Evolutionary conservation across 1,140 invertebrate species (phyloP), one percentile per base, ranked within the genome.

Genomic region (Calliphora vicina): DNA sequence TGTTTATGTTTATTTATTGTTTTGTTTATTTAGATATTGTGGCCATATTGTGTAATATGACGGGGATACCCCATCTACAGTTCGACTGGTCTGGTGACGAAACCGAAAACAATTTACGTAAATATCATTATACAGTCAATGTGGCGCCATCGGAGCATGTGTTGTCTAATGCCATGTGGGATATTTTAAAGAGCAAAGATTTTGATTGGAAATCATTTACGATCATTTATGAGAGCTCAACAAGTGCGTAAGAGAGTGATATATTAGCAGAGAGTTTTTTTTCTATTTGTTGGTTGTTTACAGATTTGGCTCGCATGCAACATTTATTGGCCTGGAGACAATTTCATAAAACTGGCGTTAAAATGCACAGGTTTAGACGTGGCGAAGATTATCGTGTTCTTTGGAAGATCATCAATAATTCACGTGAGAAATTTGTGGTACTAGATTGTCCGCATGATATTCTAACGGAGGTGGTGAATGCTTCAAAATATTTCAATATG

Each of bases 171-270:
- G 95, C 94, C 3, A 93, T 94, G 72, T 92, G 93, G 0, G 95
- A 95, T 84, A 91, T 97, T 50, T 92, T 97, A n/a, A 91, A 93
- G 76, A 93, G 94, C 84, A 86, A 87, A 29, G 35, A 35, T 17
- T 94, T 94, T 89, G 92, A 94, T 74, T 98, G 97, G 96, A 93
- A 93, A 84, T 93, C 92, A 80, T 98, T 96, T 86, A 95, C 95
- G 0, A 94, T 97, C 25, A 91, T 97, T 27, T 98, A 97, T 87
- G 96, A 98, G 87, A 93, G 94, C 83, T 93, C 95, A 83, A 93
- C 95, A 72, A 92, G 92, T 93, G 87, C 88, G 92, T 88, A 73
- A 43, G 74, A 78, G 35, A 45, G 35, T 23, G 10, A 9, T 17
- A 15, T 67, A 9, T 76, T 76, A 17, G 45, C 42, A 50, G 15